Conservation (phyloP, 2,888 invertebrate genomes). For the Calameuta pallipes region DNA sequence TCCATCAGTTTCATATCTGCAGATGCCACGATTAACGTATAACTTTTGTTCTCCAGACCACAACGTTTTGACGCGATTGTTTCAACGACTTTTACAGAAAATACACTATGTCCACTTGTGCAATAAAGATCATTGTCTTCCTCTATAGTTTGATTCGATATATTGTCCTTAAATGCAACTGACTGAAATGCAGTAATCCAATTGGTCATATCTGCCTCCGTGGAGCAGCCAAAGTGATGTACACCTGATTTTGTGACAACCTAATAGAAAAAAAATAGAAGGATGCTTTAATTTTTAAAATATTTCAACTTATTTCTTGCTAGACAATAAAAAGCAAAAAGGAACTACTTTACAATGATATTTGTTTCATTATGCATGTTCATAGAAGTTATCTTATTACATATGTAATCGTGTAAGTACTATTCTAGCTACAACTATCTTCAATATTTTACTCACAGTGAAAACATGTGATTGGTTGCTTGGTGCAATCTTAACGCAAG, state of each 20-base stretch:
- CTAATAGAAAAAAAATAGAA: slow-evolving; percentile 45
- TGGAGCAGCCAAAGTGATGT: slow-evolving; percentile 74
- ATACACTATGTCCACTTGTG: slow-evolving; percentile 85
- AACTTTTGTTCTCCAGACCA: slow-evolving; percentile 77
- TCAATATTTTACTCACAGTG: slow-evolving; percentile 59
- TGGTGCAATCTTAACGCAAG: slow-evolving; percentile 83
- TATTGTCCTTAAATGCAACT: slow-evolving; percentile 81
- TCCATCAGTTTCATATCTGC: slow-evolving; percentile 81
- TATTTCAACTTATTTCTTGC: neutral
- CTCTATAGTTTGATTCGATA: slow-evolving; percentile 76
- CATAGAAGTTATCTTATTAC: neutral
- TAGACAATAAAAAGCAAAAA: neutral
- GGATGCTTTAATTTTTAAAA: neutral
- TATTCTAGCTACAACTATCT: neutral
- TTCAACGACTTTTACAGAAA: slow-evolving; percentile 80
- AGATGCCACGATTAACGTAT: slow-evolving; percentile 79
- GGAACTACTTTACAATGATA: neutral
- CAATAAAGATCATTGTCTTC: slow-evolving; percentile 92
- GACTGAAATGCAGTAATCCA: slow-evolving; percentile 85
- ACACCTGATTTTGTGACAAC: slow-evolving; percentile 80
- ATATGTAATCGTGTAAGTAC: neutral
- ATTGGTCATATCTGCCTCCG: slow-evolving; percentile 77
- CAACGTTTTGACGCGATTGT: slow-evolving; percentile 85
- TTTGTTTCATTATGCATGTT: neutral
- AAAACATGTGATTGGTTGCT: slow-evolving; percentile 68